Evolutionary conservation across 2,888 invertebrate genomes (phyloP).

Genomic region (Epirrhoe alternata): DNA sequence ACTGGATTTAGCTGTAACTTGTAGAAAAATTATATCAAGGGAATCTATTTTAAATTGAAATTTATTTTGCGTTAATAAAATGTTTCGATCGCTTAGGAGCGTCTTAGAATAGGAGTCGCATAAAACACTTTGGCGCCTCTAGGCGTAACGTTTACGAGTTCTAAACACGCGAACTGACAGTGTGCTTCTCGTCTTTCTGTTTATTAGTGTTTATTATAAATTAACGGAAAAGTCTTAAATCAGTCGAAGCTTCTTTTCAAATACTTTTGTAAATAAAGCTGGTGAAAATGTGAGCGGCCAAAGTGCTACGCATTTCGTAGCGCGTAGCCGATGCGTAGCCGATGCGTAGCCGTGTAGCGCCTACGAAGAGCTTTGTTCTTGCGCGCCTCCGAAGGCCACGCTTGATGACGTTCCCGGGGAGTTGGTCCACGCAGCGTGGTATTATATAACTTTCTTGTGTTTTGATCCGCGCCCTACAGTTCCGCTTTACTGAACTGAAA

Average conservation of each 20-base stretch:
- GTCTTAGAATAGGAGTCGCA: constrained; percentile 47
- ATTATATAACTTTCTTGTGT: constrained; percentile 33
- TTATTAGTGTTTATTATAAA: constrained; percentile 39
- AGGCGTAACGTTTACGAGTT: constrained; percentile 47
- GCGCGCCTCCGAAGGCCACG: constrained; percentile 40
- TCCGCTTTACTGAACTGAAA: constrained; percentile 26
- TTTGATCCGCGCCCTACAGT: constrained; percentile 23
- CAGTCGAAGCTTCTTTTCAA: constrained; percentile 36
- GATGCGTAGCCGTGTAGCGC: constrained; percentile 38
- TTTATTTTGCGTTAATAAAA: constrained; percentile 9
- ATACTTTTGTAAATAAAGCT: constrained; percentile 35
- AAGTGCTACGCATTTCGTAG: constrained; percentile 52
- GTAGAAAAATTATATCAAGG: background rate
- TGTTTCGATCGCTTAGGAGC: constrained; percentile 37
- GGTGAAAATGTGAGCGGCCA: constrained; percentile 6
- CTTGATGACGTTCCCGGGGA: constrained; percentile 48
- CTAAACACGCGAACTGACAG: constrained; percentile 49
- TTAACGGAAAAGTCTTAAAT: constrained; percentile 26
- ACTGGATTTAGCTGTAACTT: background rate
- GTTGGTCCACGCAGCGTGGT: constrained; percentile 34
- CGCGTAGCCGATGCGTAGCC: constrained; percentile 53
- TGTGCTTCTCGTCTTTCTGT: constrained; percentile 40
- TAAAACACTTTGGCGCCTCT: constrained; percentile 56
- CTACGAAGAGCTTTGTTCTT: constrained; percentile 47
- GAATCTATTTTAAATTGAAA: background rate